Evolutionary conservation across 2,113 vertebrate genomes (phyloP), one percentile per base, ranked within the genome.

Genomic region (Otocyon megalotis): DNA sequence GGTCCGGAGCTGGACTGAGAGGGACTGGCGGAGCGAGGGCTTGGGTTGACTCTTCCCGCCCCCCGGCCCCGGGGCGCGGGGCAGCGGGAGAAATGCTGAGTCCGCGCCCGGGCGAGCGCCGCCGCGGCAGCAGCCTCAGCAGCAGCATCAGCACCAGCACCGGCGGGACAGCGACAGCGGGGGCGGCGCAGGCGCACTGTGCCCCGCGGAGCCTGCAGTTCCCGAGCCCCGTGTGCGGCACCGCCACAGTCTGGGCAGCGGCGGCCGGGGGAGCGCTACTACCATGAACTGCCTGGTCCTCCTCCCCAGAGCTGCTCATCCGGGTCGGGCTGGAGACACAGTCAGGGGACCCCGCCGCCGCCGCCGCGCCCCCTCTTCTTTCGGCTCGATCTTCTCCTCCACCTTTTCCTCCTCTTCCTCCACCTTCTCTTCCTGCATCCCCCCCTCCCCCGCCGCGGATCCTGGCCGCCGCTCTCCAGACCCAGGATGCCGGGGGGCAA

Each of bases 401-500:
- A 95, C 97, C 97, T 85, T 96, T 92, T 89, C 92, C 92, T 97
- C 97, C 56, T 97, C 96, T 96, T 81, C 94, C 91, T 92, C 95
- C 81, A 95, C 96, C 97, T 98, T 94, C 92, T 97, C 97, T 80
- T 97, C 98, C 97, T 94, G 97, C 97, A 74, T 79, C 88, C 95
- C 98, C 97, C 85, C 98, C 96, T 98, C 98, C 95, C 98, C 98
- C 80, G 98, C 98, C 98, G 98, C 97, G 96, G 98, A 98, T 97
- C 98, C 98, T 98, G 98, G 98, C 98, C 98, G 97, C 98, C 86
- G 98, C 98, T 98, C 98, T 98, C 98, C 98, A 99, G 98, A 98
- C 99, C 98, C 99, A 99, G 99, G 99, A 99, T 99, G 99, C 99
- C 99, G 99, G 99, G 99, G 98, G 99, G 99, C 99, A 99, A 99